A percentile compares a stretch with the other conserved stretches of the same genome.
phyloP scores from a whole-genome alignment of 2,888 invertebrate species.

The Doris montereyensis region DNA sequence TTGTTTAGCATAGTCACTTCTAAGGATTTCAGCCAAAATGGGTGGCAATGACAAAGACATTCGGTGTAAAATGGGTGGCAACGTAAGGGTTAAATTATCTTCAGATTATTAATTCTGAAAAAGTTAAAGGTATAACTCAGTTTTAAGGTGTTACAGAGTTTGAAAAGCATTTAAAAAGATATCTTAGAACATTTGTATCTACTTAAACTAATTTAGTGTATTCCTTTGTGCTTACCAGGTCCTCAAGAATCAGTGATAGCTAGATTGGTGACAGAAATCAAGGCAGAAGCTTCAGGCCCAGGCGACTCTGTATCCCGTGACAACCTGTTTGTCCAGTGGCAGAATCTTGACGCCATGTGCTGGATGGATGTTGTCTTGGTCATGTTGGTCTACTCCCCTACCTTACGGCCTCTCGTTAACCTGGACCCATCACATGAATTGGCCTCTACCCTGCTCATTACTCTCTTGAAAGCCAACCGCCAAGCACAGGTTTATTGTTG shows the following conservation, averaged over 20 bases:
- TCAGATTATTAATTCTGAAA: too few species aligned
- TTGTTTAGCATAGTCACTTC: too few species aligned
- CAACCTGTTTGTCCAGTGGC: conserved; percentile 65
- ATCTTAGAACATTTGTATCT: too few species aligned
- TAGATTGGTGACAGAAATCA: conserved; percentile 28
- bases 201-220: too few species aligned
- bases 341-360: conserved; percentile 68
- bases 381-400: conserved; percentile 60
- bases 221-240: conserved; percentile 1
- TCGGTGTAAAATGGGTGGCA: too few species aligned
- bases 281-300: background rate
- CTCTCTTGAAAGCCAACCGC: conserved; percentile 56
- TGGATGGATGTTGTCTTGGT: conserved; percentile 70
- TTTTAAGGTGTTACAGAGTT: too few species aligned
- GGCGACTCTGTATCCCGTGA: conserved; percentile 31
- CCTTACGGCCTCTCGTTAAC: conserved; percentile 47
- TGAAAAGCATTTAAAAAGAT: too few species aligned
- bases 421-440: conserved; percentile 39
- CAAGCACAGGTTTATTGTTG: conserved; percentile 52
- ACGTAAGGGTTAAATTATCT: too few species aligned
- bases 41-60: too few species aligned
- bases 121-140: too few species aligned
- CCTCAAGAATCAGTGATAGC: conserved; percentile 16
- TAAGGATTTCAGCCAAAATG: too few species aligned
- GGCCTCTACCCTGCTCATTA: conserved; percentile 52